Evolutionary conservation across 92 coral and sea anemone genomes (phyloP).

Genomic region (Isaurus tuberculatus): DNA sequence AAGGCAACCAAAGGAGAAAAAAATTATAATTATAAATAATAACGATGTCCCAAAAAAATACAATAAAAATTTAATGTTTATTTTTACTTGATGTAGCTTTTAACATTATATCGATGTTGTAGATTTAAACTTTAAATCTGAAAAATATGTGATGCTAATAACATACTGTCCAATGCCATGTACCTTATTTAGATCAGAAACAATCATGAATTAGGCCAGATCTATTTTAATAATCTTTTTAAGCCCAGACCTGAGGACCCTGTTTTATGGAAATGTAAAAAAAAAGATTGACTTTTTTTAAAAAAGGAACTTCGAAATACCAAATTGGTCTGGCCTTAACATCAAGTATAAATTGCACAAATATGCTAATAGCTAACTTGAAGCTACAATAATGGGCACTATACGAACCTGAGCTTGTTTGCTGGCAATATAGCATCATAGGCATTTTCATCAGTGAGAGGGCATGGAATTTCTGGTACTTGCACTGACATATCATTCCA

Average conservation of each 20-base stretch:
- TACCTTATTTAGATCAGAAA: constrained; percentile 7
- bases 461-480: constrained; percentile 59
- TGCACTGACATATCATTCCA: constrained; percentile 51
- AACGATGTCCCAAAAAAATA: constrained; percentile 3
- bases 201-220: constrained; percentile 14
- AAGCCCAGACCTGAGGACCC: background rate
- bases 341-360: no score
- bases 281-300: background rate
- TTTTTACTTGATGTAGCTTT: no score
- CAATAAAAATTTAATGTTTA: no score
- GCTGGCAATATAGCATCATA: constrained; percentile 9
- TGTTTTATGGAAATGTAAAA: constrained; percentile 3
- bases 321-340: no score
- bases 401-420: no score
- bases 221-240: constrained; percentile 6
- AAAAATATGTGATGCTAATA: constrained; percentile 19
- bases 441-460: constrained; percentile 29
- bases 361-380: no score
- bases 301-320: background rate
- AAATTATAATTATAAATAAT: background rate
- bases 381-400: no score
- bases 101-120: no score
- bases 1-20: background rate
- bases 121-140: no score
- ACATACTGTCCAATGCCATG: constrained; percentile 21